Base-by-base conservation (phyloP, 2,888 invertebrate species). In the Himalopsyche anomala region DNA sequence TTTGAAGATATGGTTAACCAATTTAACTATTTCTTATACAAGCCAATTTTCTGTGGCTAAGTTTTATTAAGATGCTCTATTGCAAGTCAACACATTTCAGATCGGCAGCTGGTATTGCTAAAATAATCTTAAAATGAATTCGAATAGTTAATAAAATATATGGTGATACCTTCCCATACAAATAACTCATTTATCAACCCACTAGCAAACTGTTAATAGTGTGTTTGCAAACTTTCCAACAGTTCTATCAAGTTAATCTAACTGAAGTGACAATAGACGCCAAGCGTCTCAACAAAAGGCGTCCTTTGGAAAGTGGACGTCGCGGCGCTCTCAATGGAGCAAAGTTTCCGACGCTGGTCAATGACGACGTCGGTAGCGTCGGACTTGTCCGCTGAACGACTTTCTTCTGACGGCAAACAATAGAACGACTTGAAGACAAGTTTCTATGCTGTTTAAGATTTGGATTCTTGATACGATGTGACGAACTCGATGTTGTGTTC, bases 171-270 rank as follows among this genome's bases (percentile, higher is more conserved):
- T 51, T 62, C 19, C n/a, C 5, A 19, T 8, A 3, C 19, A 62
- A 19, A 8, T 62, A 15, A 62, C 19, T 62, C 9, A 9, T 11
- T 51, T 62, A 28, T 28, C 19, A 62, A 19, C 19, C n/a, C 2
- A 9, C 62, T 62, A 62, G 28, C 62, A 62, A 62, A 62, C 62
- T 62, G 62, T 62, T 19, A 11, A 62, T 62, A 62, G 19, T 28
- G 19, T n/a, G 4, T n/a, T 8, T 19, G 62, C 2, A 62, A 62
- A 62, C 62, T 62, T 62, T n/a, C 4, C 8, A 19, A 3, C 62
- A 62, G 62, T 62, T 62, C 11, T 28, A 62, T 62, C 62, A 62
- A 62, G 62, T 62, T 62, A 62, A 62, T 62, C 62, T 62, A 28
- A 62, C 62, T 62, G 62, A 62, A 19, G 62, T 62, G 28, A 62